These are phyloP conservation scores for Pantherophis guttatus DNA, from an alignment of 2,113 vertebrate species.

Conservation along the genomic window DNA sequence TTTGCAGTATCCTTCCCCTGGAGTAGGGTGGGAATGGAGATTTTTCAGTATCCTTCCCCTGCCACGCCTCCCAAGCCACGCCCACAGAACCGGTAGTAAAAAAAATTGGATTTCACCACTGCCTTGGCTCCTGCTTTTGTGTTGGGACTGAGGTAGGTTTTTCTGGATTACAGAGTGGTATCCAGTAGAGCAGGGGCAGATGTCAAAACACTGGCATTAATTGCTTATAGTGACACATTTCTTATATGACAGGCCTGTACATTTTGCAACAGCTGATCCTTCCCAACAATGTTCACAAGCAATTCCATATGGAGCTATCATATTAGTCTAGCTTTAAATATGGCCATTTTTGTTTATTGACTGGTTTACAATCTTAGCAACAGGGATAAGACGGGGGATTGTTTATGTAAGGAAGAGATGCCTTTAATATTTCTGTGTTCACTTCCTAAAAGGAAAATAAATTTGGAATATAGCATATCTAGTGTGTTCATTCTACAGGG, in stretches of 20 bases:
- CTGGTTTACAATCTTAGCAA: not conserved
- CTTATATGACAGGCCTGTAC: not conserved
- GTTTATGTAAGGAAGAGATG: not conserved
- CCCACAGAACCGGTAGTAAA: too few relatives aligned
- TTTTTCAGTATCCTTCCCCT: too few relatives aligned
- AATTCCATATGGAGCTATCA: not conserved
- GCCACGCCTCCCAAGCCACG: too few relatives aligned
- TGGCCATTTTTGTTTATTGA: not conserved
- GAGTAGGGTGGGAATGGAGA: too few relatives aligned
- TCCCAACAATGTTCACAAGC: not conserved
- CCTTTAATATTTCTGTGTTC: not conserved
- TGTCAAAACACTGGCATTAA: not conserved
- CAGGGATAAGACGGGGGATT: not conserved
- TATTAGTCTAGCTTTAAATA: not conserved
- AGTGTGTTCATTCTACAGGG: not conserved
- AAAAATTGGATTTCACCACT: too few relatives aligned
- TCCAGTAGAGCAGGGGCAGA: not conserved
- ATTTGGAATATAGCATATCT: not conserved
- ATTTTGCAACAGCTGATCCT: not conserved
- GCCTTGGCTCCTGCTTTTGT: not conserved
- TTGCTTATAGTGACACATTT: not conserved
- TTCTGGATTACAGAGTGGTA: not conserved
- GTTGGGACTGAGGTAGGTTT: not conserved
- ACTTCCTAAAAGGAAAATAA: not conserved
- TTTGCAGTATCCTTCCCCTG: too few relatives aligned